Base-by-base conservation (phyloP, 1,140 invertebrate genomes). In the Heliothis subflexa region DNA sequence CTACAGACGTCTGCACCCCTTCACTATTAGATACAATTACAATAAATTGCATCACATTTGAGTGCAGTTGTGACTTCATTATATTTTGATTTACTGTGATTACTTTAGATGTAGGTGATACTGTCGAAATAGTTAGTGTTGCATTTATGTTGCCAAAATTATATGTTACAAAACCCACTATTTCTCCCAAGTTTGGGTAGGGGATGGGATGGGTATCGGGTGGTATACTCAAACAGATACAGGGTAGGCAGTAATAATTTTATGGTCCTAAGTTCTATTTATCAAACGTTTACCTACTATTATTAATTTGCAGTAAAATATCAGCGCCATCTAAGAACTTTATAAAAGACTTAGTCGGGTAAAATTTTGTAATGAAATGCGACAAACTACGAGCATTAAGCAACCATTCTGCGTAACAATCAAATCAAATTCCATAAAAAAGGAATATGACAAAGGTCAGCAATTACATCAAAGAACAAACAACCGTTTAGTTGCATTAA, bases 401-500 rank as follows among this genome's bases (percentile, higher is more conserved):
- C 52, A 55, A 2, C 16, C 13, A 21, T 21, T 55, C 3, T 13
- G 33, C 33, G 33, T 4, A 57, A 12, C 55, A 57, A 12, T 57
- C 18, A 62, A 33, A 14, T 40, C 33, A 28, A 62, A 40, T 16
- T 40, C n/a, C 61, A 62, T 50, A 49, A 52, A 21, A 25, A 25
- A 59, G 9, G 12, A 28, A 59, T 25, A 59, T 59, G 10, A 28
- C 21, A 59, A 25, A 59, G 21, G 12, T 28, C 25, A 21, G 12
- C 66, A 50, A 70, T 70, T 49, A 61, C 57, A 70, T 52, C 47
- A 5, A 28, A 13, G 21, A 76, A 88, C 80, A 87, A 88, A 88
- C 79, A 83, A 86, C 55, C 78, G 81, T 81, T 88, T 89, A 88
- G 83, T 73, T 79, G 80, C 80, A 82, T 16, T 25, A 86, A 81